phyloP scores from a whole-genome alignment of 1,140 invertebrate species.

The Papilio xuthus region DNA sequence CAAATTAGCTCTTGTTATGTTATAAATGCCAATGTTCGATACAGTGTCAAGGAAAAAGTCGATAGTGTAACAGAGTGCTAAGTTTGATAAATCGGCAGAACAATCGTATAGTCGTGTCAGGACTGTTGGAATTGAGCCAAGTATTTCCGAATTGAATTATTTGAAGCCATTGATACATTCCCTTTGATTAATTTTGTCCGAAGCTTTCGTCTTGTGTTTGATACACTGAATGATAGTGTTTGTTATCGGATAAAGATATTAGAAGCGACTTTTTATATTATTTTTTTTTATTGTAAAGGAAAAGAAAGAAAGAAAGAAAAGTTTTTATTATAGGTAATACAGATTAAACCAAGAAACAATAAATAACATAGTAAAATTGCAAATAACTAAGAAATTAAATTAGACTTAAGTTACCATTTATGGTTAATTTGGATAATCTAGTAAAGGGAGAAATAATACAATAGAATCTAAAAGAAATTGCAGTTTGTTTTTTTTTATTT shows the following conservation, averaged over 20 bases:
- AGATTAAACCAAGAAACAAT: too few species aligned
- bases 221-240: conserved; percentile 6
- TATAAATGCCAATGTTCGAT: conserved; percentile 46
- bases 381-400: too few species aligned
- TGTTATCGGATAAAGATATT: not conserved
- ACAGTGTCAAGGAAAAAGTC: conserved; percentile 41
- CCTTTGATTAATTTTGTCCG: conserved; percentile 52
- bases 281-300: too few species aligned
- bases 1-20: conserved; percentile 47
- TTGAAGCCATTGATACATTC: conserved; percentile 49
- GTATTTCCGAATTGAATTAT: conserved; percentile 56
- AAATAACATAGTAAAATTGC: too few species aligned
- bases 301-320: too few species aligned
- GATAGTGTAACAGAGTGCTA: conserved; percentile 48
- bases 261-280: too few species aligned
- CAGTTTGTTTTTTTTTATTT: too few species aligned
- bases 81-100: conserved; percentile 48
- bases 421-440: too few species aligned
- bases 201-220: conserved; percentile 28
- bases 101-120: conserved; percentile 47
- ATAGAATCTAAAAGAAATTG: too few species aligned
- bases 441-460: too few species aligned
- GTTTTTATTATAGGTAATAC: too few species aligned
- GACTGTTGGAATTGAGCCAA: conserved; percentile 51
- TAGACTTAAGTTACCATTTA: too few species aligned